Conservation (phyloP, 1,140 invertebrate genomes). For the Drosophila quadrilineata region DNA sequence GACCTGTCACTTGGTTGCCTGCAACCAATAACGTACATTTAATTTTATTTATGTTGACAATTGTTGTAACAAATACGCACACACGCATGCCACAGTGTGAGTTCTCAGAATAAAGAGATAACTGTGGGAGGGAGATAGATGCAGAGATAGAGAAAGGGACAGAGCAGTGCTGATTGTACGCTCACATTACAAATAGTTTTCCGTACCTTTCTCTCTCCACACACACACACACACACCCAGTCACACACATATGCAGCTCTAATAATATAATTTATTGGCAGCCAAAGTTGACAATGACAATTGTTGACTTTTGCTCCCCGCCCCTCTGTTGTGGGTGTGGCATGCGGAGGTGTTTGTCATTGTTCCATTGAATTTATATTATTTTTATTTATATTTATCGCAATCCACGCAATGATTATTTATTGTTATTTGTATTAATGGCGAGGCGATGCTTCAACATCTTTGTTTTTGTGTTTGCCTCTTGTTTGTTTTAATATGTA, state of each 20-base stretch:
- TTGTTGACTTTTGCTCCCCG: constrained; percentile 64
- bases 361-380: constrained; percentile 64
- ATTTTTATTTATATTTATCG: constrained; percentile 59
- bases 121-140: constrained; percentile 12
- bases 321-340: background rate
- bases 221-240: too few relatives aligned
- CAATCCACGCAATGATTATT: constrained; percentile 58
- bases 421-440: constrained; percentile 70
- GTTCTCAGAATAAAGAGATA: background rate
- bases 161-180: constrained; percentile 46
- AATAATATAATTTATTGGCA: constrained; percentile 77
- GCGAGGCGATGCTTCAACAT: constrained; percentile 17
- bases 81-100: too few relatives aligned
- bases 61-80: constrained; percentile 55
- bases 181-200: constrained; percentile 71
- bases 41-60: constrained; percentile 80
- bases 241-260: constrained; percentile 42
- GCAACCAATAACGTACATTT: constrained; percentile 47
- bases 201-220: constrained; percentile 2
- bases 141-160: background rate
- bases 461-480: constrained; percentile 9
- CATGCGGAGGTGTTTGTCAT: constrained; percentile 10
- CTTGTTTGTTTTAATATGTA: constrained; percentile 1
- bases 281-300: constrained; percentile 68
- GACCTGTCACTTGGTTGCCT: constrained; percentile 16